Evolutionary conservation across 1,140 invertebrate species (phyloP), one percentile per base, ranked within the genome.

Genomic region (Caenorhabditis inopinata): DNA sequence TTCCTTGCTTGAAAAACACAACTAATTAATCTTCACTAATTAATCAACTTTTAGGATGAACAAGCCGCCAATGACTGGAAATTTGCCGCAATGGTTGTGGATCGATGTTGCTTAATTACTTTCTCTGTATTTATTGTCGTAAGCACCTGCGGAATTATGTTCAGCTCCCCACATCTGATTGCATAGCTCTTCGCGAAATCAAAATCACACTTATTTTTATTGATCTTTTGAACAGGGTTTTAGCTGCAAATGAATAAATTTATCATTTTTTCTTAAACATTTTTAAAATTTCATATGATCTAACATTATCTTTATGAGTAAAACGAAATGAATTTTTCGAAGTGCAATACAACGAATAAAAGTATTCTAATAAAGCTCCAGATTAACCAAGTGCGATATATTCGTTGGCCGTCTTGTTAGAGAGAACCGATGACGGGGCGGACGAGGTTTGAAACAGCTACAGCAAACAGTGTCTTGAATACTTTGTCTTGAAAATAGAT

Each of bases 1-100:
- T n/a, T n/a, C n/a, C n/a, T n/a, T n/a, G n/a, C n/a, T n/a, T n/a
- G n/a, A n/a, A n/a, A n/a, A n/a, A n/a, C n/a, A n/a, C n/a, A n/a
- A n/a, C n/a, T n/a, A n/a, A n/a, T n/a, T n/a, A n/a, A n/a, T n/a
- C n/a, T n/a, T n/a, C n/a, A n/a, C n/a, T n/a, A n/a, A n/a, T n/a
- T n/a, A n/a, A n/a, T n/a, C n/a, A n/a, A n/a, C 38, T 5, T 82
- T 74, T 27, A 83, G 82, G 83, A 83, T 38, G 83, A 83, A 42
- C 74, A 83, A 51, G 81, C 82, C 1, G 76, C 53, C 0, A 82
- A 83, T 48, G 90, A 90, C 49, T 90, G 90, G 90, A 89, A 89
- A 79, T 90, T 90, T 82, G 90, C 90, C 12, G 89, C 90, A 14
- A 89, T 89, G 88, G 90, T 90, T 9, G 89, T 91, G 27, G 90